phyloP scores from a whole-genome alignment of 2,113 vertebrate genomes.

The Hymenochirus boettgeri region DNA sequence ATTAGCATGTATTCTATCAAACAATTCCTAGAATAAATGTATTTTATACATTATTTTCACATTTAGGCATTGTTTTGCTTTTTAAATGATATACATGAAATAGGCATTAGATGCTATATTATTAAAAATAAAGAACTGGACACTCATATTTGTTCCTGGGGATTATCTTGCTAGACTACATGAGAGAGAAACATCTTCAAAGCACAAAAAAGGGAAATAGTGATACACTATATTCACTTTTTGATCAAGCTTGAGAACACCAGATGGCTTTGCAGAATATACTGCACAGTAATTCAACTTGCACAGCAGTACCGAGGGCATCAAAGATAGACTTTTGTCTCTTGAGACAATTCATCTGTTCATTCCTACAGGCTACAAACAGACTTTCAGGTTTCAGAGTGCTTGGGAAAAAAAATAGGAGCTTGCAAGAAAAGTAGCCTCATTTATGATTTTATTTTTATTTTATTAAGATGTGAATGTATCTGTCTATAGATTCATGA shows the following conservation, averaged over 20 bases:
- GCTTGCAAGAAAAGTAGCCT: background rate
- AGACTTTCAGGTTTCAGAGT: conserved; percentile 25
- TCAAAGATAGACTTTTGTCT: conserved; percentile 34
- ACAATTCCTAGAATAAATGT: too few species aligned
- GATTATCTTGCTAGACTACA: conserved; percentile 6
- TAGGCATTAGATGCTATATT: background rate
- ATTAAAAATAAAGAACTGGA: conserved; percentile 20
- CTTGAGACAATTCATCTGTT: conserved; percentile 38
- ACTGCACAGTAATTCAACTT: conserved; percentile 27
- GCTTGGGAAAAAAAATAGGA: conserved; percentile 9
- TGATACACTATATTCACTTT: conserved; percentile 20
- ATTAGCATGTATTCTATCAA: too few species aligned
- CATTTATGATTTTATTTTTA: background rate
- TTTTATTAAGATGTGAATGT: too few species aligned
- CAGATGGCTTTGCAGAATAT: conserved; percentile 32
- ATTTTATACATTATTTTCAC: too few species aligned
- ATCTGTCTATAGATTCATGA: too few species aligned
- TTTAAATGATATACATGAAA: too few species aligned
- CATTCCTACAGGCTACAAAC: conserved; percentile 30
- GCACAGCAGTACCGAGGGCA: conserved; percentile 24
- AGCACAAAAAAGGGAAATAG: conserved; percentile 15
- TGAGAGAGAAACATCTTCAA: conserved; percentile 19
- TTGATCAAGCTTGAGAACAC: conserved; percentile 26
- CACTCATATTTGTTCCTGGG: background rate
- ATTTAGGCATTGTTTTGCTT: too few species aligned